Base-by-base conservation (phyloP, 2,797 vertebrate genomes). In the Lagocephalus sceleratus region DNA sequence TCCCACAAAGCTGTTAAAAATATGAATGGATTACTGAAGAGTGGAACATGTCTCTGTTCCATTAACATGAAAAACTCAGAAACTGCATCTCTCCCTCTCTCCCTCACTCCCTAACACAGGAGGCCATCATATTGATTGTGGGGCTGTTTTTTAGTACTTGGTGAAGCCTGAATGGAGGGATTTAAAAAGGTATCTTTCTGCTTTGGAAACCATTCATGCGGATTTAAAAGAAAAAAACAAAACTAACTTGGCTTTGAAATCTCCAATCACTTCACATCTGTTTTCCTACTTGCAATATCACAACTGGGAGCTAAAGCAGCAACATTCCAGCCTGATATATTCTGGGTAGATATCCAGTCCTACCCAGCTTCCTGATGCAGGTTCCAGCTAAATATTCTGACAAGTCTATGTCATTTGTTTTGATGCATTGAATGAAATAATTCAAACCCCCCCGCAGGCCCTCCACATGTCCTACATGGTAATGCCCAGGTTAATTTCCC, bases 81-180 rank as follows among this genome's bases (percentile, higher is more conserved):
- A 49, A 69, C 38, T 53, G 38, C 20, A 6, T 35, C 38, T 47
- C 51, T 68, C 48, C 54, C 46, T 57, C 54, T 19, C 38, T 9
- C 15, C 22, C 49, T 58, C 42, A 20, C 46, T 55, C 58, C 57
- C 50, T 54, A 79, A 58, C 66, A 70, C 65, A 73, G 51, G 63
- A 76, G 72, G 66, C 66, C 57, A 60, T 71, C 47, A 35, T 72
- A 78, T 77, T 81, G 82, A 80, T 82, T 79, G 63, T 22, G 21
- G n/a, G 29, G 47, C 43, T 74, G 59, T 63, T 72, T 20, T 73
- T 73, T 69, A 60, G 59, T 39, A 69, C 52, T 81, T 65, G 66
- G 53, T 66, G 52, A 77, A 81, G 68, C 75, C 73, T 73, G 80
- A 80, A 76, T 67, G 48, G 51, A 71, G 47, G 60, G 49, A 73